phyloP scores from a whole-genome alignment of 2,888 invertebrate species.

The Zele albiditarsus region DNA sequence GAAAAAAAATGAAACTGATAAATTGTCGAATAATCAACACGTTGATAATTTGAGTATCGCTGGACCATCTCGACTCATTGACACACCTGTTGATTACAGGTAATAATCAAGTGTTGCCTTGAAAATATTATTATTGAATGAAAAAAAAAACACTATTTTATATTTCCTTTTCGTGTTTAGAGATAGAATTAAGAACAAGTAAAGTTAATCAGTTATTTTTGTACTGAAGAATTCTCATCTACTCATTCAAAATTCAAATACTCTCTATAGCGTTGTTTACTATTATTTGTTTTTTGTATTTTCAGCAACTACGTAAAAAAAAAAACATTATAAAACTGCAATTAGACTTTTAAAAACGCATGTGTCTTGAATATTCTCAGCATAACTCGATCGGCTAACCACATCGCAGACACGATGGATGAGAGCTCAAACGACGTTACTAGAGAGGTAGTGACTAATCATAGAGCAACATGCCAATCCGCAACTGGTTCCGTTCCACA shows the following conservation, averaged over 20 bases:
- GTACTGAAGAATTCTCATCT: not conserved
- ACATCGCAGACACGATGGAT: constrained; percentile 51
- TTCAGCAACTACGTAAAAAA: constrained; percentile 32
- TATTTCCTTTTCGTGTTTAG: not conserved
- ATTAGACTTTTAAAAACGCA: constrained; percentile 42
- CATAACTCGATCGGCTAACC: constrained; percentile 57
- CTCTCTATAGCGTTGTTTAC: not conserved
- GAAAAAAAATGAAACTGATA: constrained; percentile 56
- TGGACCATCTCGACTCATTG: constrained; percentile 66
- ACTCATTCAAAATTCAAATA: constrained; percentile 22
- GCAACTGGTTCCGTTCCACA: constrained; percentile 56
- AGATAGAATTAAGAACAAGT: not conserved
- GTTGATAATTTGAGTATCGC: constrained; percentile 60
- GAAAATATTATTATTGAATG: too few species aligned
- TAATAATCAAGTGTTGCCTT: constrained; percentile 44
- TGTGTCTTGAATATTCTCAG: constrained; percentile 55
- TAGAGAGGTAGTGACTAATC: constrained; percentile 52
- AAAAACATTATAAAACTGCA: constrained; percentile 30
- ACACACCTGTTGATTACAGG: constrained; percentile 65
- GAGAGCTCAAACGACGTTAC: constrained; percentile 51
- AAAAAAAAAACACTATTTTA: too few species aligned
- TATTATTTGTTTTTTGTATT: constrained; percentile 33
- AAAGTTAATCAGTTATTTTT: constrained; percentile 3
- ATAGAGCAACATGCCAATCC: constrained; percentile 53
- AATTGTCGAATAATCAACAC: constrained; percentile 52